phyloP scores from a whole-genome alignment of 1,140 invertebrate genomes.

The Oscheius sp. region DNA sequence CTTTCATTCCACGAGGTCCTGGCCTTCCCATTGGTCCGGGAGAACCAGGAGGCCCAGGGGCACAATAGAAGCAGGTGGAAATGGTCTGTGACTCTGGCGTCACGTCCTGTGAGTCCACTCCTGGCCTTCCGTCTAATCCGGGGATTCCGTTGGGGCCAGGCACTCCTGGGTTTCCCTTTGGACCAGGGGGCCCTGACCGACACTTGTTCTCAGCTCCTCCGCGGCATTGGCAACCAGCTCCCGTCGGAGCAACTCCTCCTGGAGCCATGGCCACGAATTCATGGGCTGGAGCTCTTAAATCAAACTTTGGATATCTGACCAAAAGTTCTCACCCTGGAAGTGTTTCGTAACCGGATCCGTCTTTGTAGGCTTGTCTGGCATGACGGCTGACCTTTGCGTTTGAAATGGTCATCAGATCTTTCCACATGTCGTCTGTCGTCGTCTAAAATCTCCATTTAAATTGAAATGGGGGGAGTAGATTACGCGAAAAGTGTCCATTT shows the following conservation, averaged over 20 bases:
- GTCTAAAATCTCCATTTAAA: neutral
- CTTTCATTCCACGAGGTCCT: constrained; percentile 40
- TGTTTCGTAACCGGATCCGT: neutral
- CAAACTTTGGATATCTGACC: neutral
- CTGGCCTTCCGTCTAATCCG: constrained; percentile 34
- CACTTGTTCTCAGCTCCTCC: neutral
- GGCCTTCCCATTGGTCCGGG: constrained; percentile 33
- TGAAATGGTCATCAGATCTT: constrained; percentile 48
- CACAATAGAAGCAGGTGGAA: constrained; percentile 34
- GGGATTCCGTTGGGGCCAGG: constrained; percentile 33
- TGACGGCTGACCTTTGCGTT: constrained; percentile 1
- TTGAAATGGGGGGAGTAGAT: neutral
- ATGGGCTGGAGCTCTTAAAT: neutral
- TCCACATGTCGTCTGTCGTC: constrained; percentile 55
- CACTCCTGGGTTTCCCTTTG: neutral
- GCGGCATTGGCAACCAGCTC: neutral
- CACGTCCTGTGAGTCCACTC: constrained; percentile 31
- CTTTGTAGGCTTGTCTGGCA: neutral
- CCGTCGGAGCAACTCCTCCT: neutral
- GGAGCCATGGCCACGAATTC: neutral
- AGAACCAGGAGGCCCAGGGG: constrained; percentile 32
- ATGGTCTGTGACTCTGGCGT: constrained; percentile 18
- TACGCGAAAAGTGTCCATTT: constrained; percentile 48
- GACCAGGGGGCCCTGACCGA: neutral
- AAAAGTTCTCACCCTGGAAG: neutral